Base-by-base conservation (phyloP, 30 jellyfish, hydroid and myxozoan species). In the Morbakka virulenta region DNA sequence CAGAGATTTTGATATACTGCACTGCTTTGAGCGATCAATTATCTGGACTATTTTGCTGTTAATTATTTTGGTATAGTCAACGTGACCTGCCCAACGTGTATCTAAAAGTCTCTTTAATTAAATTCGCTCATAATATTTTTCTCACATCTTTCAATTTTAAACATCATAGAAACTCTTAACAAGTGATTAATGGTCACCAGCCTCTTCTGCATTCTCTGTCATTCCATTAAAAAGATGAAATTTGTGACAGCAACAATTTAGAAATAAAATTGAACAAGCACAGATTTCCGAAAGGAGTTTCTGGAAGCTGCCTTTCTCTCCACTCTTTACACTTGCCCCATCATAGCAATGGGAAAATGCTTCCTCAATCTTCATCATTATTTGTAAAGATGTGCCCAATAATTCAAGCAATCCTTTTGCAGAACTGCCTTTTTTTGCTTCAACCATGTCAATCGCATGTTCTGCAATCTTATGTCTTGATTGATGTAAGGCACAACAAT, bases 221-320 rank as follows among this genome's bases (percentile, higher is more conserved):
- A 67, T 28, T 4, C 21, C 79, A 32, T 22, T 67, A 24, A 67
- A 64, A 9, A 28, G 74, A 67, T 29, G 79, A 17, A 67, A 33
- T 67, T 67, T 67, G 79, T 67, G 67, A 32, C 79, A 67, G 69
- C 13, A 29, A 2, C 67, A 67, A 28, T 65, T 63, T 30, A 67
- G 24, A 35, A 30, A 28, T 35, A 67, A 22, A 13, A 67, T 67
- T 22, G 69, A 22, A 13, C 79, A 51, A 32, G 24, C 79, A 67
- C 79, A 67, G 24, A 21, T 32, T 24, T 22, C 79, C 23, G 79
- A 67, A n/a, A n/a, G n/a, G n/a, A n/a, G n/a, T n/a, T 67, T 32
- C 79, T 67, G 67, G 20, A 67, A 23, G 66, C 79, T 66, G 12
- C 79, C 79, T 67, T 35, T 67, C 24, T 27, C 28, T 67, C 79